Conservation (phyloP, 2,888 invertebrate species). For the Callyntrura guangdongensis region DNA sequence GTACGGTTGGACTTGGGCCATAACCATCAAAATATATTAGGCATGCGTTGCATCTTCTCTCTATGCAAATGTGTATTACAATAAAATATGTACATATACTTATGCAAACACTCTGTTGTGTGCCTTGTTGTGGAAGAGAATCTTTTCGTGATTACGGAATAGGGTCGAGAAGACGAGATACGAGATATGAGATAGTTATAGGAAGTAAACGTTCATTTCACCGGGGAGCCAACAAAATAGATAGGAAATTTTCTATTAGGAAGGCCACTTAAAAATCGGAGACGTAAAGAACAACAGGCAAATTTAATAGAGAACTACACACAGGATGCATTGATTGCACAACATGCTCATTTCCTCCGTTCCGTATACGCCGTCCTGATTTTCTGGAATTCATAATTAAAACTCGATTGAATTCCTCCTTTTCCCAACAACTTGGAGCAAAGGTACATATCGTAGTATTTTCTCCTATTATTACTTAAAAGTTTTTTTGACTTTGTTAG, state of each 20-base stretch:
- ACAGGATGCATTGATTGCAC: neutral
- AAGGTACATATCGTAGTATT: conserved; percentile 12
- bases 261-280: neutral
- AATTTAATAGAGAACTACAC: neutral
- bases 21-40: neutral
- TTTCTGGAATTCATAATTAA: conserved; percentile 65
- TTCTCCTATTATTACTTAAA: conserved; percentile 42
- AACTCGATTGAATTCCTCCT: conserved; percentile 64
- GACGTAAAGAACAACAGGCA: neutral
- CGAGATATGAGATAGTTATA: too few relatives aligned
- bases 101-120: neutral
- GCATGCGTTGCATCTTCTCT: neutral
- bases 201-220: neutral
- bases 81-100: conserved; percentile 36
- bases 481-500: conserved; percentile 33
- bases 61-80: conserved; percentile 13
- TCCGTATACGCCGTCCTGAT: conserved; percentile 40
- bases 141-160: neutral
- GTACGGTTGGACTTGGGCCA: neutral
- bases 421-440: neutral
- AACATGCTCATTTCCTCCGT: neutral
- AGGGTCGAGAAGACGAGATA: too few relatives aligned
- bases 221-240: neutral
- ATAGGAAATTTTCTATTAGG: neutral
- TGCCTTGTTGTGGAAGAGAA: too few relatives aligned